These are phyloP conservation scores for Bradypodion pumilum DNA, from an alignment of 2,797 vertebrate species.

Conservation along the genomic window DNA sequence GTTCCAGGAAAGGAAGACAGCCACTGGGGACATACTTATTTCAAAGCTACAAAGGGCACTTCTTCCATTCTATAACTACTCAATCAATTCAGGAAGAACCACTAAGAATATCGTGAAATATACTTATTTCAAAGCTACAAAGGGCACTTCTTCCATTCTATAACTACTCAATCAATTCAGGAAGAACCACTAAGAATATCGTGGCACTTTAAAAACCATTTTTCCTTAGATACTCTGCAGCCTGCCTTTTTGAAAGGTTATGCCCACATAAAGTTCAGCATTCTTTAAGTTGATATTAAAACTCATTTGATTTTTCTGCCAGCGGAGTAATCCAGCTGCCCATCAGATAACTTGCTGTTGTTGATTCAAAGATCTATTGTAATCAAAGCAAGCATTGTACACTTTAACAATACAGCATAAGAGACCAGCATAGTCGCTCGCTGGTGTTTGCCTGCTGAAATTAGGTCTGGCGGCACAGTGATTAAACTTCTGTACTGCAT, in stretches of 20 bases:
- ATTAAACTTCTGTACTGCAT: too few relatives aligned
- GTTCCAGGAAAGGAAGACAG: conserved; percentile 61
- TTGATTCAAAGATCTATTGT: conserved; percentile 53
- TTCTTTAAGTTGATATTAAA: not conserved
- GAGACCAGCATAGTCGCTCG: not conserved
- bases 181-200: not conserved
- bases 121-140: conserved; percentile 66
- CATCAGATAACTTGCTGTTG: conserved; percentile 41
- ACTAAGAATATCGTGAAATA: too few relatives aligned
- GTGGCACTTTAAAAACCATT: not conserved
- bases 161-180: conserved; percentile 35
- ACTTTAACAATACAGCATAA: conserved; percentile 5
- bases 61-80: conserved; percentile 60
- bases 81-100: not conserved
- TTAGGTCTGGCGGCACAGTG: too few relatives aligned
- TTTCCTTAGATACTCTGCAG: not conserved
- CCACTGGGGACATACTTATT: conserved; percentile 53
- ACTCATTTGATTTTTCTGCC: not conserved
- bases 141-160: conserved; percentile 53
- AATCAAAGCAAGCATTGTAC: conserved; percentile 67
- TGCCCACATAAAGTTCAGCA: not conserved
- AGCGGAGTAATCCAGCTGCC: not conserved
- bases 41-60: conserved; percentile 60
- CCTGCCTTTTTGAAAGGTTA: not conserved
- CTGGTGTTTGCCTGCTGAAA: not conserved